A percentile compares a stretch with the other conserved stretches of the same genome.
These are phyloP conservation scores for Sinohyriopsis cumingii DNA, from an alignment of 2,888 invertebrate species.

Conservation along the genomic window DNA sequence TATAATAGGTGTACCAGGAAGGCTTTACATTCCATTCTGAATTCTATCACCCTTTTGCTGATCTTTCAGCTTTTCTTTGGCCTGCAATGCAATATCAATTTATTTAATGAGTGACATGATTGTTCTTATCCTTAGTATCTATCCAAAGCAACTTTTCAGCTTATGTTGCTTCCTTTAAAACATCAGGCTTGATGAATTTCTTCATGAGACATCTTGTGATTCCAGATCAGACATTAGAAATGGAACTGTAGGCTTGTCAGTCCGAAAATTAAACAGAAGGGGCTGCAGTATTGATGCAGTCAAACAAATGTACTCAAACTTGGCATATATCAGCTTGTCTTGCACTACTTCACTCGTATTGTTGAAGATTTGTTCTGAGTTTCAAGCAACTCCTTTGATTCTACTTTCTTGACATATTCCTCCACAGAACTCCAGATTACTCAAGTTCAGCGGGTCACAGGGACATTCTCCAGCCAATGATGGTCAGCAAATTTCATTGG, in stretches of 20 bases:
- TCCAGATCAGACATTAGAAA: slow-evolving; percentile 10
- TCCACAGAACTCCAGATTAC: too few species aligned
- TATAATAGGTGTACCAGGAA: slow-evolving; percentile 12
- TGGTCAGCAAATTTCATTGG: too few species aligned
- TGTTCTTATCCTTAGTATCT: slow-evolving; percentile 12
- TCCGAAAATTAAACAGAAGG: slow-evolving; percentile 20
- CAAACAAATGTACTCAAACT: slow-evolving; percentile 13
- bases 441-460: too few species aligned
- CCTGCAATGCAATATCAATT: slow-evolving; percentile 19
- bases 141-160: slow-evolving; percentile 8
- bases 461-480: too few species aligned
- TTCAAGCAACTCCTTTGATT: too few species aligned
- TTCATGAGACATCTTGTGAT: slow-evolving; percentile 9
- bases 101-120: slow-evolving; percentile 15
- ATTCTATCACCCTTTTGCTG: slow-evolving; percentile 16
- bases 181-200: slow-evolving; percentile 13
- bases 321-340: slow-evolving; percentile 10
- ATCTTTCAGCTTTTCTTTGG: slow-evolving; percentile 16
- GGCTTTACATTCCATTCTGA: slow-evolving; percentile 15
- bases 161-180: background rate
- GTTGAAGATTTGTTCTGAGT: too few species aligned
- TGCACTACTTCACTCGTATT: too few species aligned
- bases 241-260: slow-evolving; percentile 21
- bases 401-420: too few species aligned
- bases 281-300: slow-evolving; percentile 8